These are phyloP conservation scores for Diplodus sargus DNA, from an alignment of 2,797 vertebrate genomes.

Conservation along the genomic window DNA sequence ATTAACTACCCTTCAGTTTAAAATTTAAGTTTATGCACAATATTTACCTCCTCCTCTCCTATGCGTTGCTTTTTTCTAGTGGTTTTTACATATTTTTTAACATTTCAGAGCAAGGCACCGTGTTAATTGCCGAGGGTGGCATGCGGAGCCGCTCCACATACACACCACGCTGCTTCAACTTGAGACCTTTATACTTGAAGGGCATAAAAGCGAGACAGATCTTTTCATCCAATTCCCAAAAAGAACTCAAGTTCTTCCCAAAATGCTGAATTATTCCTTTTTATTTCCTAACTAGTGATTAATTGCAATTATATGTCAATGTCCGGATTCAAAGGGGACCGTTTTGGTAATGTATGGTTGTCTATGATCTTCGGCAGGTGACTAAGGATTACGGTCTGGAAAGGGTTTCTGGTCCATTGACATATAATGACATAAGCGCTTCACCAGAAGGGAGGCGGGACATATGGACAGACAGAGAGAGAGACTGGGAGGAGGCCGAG, in stretches of 20 bases:
- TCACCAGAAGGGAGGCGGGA: constrained; percentile 78
- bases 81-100: too few relatives aligned
- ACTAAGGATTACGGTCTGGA: constrained; percentile 79
- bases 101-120: too few relatives aligned
- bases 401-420: constrained; percentile 83
- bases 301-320: constrained; percentile 82
- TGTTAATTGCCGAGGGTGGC: too few relatives aligned
- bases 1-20: too few relatives aligned
- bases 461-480: constrained; percentile 81
- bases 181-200: too few relatives aligned
- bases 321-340: constrained; percentile 63
- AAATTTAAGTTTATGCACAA: too few relatives aligned
- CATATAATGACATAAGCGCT: constrained; percentile 82
- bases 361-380: constrained; percentile 80
- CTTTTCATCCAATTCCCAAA: neutral
- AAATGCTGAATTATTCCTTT: constrained; percentile 35
- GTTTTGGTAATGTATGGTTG: constrained; percentile 65
- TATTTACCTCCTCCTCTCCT: too few relatives aligned
- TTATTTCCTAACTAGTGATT: constrained; percentile 21
- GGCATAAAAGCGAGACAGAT: neutral
- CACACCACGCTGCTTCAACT: too few relatives aligned
- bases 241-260: constrained; percentile 10
- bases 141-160: too few relatives aligned
- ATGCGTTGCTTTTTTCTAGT: too few relatives aligned
- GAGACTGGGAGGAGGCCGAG: constrained; percentile 80